These are phyloP conservation scores for Brachionus rubens DNA, from an alignment of 1,140 invertebrate species.

Conservation along the genomic window DNA sequence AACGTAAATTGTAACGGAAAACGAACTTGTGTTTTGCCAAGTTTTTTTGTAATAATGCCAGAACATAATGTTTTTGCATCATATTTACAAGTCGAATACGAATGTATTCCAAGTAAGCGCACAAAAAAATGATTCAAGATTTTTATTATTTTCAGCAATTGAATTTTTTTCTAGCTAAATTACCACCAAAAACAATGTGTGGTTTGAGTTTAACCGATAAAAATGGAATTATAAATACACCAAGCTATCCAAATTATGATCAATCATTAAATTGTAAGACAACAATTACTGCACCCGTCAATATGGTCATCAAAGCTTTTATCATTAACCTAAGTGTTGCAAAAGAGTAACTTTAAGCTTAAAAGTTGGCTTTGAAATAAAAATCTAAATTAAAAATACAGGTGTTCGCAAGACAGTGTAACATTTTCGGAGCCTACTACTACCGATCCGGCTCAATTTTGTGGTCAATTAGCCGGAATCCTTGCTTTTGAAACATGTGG, in stretches of 20 bases:
- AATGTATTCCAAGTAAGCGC: slow-evolving; percentile 36
- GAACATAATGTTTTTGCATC: slow-evolving; percentile 3
- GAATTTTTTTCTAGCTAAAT: neutral
- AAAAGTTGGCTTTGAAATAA: no score
- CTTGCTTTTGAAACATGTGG: slow-evolving; percentile 14
- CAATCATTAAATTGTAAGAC: slow-evolving; percentile 26
- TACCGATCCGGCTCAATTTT: neutral
- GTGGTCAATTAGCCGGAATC: neutral
- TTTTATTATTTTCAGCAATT: neutral
- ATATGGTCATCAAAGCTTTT: slow-evolving; percentile 26
- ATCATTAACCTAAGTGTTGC: slow-evolving; percentile 19
- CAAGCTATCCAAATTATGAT: slow-evolving; percentile 44
- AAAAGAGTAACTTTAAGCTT: slow-evolving; percentile 16
- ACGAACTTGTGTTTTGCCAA: neutral
- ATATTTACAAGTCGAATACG: slow-evolving; percentile 41
- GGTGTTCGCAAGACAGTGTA: slow-evolving; percentile 11
- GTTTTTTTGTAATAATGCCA: neutral
- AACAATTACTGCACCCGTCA: neutral
- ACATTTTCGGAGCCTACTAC: slow-evolving; percentile 9
- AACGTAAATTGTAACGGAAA: slow-evolving; percentile 30
- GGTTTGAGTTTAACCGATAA: slow-evolving; percentile 5
- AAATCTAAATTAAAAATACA: no score
- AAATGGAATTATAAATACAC: slow-evolving; percentile 27
- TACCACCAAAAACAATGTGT: slow-evolving; percentile 26
- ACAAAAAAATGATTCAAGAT: neutral